Percentiles rank a stretch among this genome's conserved stretches.
phyloP scores from a whole-genome alignment of 2,888 invertebrate species.

The Heliconius charithonia region DNA sequence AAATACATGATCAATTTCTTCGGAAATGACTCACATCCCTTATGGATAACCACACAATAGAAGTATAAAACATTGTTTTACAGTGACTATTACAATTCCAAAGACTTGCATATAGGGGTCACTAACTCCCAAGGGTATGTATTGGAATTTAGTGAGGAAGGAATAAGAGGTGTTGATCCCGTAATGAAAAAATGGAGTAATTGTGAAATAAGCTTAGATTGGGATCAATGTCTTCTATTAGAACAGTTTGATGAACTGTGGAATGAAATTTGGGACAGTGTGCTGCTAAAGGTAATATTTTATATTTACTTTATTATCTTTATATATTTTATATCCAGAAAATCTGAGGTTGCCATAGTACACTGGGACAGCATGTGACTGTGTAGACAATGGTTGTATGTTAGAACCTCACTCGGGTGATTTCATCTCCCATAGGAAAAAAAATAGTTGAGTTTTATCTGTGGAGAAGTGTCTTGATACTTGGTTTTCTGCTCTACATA shows the following conservation, averaged over 20 bases:
- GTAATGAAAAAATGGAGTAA: slow-evolving; percentile 86
- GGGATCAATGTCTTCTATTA: slow-evolving; percentile 88
- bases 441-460: neutral
- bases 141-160: slow-evolving; percentile 92
- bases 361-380: no score
- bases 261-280: slow-evolving; percentile 90
- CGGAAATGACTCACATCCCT: slow-evolving; percentile 50
- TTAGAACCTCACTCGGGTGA: no score
- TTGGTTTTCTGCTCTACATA: neutral
- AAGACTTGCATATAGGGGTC: slow-evolving; percentile 95
- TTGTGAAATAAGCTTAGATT: slow-evolving; percentile 82
- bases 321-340: neutral
- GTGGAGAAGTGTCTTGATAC: neutral
- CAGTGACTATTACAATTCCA: slow-evolving; percentile 92
- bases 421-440: neutral
- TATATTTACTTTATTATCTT: slow-evolving; percentile 15
- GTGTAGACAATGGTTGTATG: no score
- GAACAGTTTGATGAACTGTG: slow-evolving; percentile 88
- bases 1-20: slow-evolving; percentile 19
- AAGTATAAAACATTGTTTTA: slow-evolving; percentile 54
- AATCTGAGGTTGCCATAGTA: no score
- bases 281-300: slow-evolving; percentile 82
- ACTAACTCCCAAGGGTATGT: slow-evolving; percentile 91
- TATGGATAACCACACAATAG: slow-evolving; percentile 44
- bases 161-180: slow-evolving; percentile 84